A percentile compares a stretch with the other conserved stretches of the same genome.
Evolutionary conservation across 2,113 vertebrate species (phyloP).

Genomic region (Colius striatus): DNA sequence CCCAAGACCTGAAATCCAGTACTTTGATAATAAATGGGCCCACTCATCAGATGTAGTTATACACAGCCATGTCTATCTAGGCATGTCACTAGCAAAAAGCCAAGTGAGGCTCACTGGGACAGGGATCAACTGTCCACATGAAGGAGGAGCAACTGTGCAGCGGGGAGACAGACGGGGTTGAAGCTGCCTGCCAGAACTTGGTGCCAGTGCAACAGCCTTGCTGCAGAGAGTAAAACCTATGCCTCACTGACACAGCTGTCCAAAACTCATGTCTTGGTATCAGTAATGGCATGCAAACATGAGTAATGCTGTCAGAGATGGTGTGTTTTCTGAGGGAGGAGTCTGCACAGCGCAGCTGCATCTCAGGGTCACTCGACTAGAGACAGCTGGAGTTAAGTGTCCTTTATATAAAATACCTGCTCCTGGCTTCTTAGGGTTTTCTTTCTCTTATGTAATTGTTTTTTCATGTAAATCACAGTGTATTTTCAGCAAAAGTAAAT

Average conservation of each 20-base stretch:
- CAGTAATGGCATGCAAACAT: background rate
- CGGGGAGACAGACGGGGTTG: rapidly evolving
- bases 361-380: rapidly evolving
- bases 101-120: background rate
- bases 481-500: background rate
- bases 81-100: background rate
- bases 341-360: rapidly evolving
- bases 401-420: background rate
- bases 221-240: no score
- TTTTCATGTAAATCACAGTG: background rate
- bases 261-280: rapidly evolving
- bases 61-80: background rate
- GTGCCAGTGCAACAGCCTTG: background rate
- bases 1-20: background rate
- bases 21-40: background rate
- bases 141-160: background rate
- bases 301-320: background rate
- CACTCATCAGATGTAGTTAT: background rate
- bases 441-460: background rate
- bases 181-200: no score
- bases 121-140: rapidly evolving
- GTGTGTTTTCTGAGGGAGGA: background rate
- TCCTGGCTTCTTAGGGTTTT: background rate
- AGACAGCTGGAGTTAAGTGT: background rate
- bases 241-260: background rate